These are phyloP conservation scores for Metopia argyrocephala DNA, from an alignment of 2,888 invertebrate genomes.

Conservation along the genomic window DNA sequence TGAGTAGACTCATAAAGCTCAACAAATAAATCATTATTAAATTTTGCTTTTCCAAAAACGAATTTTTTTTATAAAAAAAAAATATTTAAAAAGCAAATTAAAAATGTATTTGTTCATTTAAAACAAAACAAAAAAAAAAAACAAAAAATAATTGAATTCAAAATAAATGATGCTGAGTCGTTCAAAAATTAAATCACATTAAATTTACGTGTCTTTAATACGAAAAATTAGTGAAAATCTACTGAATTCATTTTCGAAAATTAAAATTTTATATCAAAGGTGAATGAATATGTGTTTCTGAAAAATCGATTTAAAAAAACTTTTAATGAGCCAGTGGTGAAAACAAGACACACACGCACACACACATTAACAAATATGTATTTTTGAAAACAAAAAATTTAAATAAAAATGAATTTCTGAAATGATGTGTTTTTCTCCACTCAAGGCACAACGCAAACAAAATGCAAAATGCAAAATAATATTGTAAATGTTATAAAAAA, in stretches of 20 bases:
- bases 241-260: background rate
- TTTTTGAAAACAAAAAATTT: background rate
- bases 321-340: background rate
- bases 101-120: conserved; percentile 49
- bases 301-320: background rate
- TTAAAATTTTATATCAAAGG: background rate
- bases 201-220: background rate
- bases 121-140: background rate
- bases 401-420: conserved; percentile 10
- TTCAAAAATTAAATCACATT: conserved; percentile 3
- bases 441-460: conserved; percentile 69
- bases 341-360: conserved; percentile 18
- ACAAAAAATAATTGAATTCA: background rate
- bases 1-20: conserved; percentile 2
- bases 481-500: conserved; percentile 76
- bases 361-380: conserved; percentile 24
- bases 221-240: conserved; percentile 5
- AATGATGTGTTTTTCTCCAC: conserved; percentile 15
- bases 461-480: conserved; percentile 77
- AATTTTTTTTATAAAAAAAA: conserved; percentile 21
- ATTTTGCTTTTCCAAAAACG: conserved; percentile 59
- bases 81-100: conserved; percentile 56
- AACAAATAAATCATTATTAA: conserved; percentile 56
- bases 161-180: conserved; percentile 22
- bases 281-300: conserved; percentile 2